Evolutionary conservation across 2,113 vertebrate species (phyloP).

Genomic region (Nesoenas mayeri): DNA sequence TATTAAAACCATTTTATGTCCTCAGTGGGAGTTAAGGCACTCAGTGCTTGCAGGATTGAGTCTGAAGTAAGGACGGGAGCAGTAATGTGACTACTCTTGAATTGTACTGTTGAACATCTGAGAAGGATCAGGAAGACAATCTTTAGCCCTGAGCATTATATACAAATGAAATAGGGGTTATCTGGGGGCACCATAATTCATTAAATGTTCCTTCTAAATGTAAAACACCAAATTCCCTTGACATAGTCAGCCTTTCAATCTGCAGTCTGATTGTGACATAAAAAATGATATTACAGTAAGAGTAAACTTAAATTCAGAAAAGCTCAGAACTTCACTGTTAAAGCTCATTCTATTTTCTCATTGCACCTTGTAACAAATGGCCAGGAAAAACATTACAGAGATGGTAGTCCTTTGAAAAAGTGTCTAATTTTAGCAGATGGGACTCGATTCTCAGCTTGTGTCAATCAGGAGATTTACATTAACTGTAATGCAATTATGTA

Average conservation of each 20-base stretch:
- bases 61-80: neutral
- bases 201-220: conserved; percentile 70
- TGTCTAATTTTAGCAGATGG: neutral
- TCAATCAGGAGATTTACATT: neutral
- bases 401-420: neutral
- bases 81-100: conserved; percentile 15
- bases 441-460: neutral
- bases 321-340: neutral
- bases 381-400: neutral
- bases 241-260: conserved; percentile 27
- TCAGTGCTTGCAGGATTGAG: neutral
- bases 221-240: conserved; percentile 64
- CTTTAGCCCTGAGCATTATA: conserved; percentile 68
- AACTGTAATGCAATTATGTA: neutral
- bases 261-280: conserved; percentile 41
- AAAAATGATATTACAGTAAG: conserved; percentile 3
- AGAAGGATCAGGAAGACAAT: conserved; percentile 64
- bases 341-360: neutral
- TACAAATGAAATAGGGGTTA: conserved; percentile 73
- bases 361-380: neutral
- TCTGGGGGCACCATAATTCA: conserved; percentile 66
- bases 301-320: conserved; percentile 47
- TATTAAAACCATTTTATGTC: conserved; percentile 1
- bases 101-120: neutral
- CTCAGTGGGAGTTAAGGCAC: neutral